phyloP scores from a whole-genome alignment of 2,888 invertebrate species.

The Podotricha telesiphe region DNA sequence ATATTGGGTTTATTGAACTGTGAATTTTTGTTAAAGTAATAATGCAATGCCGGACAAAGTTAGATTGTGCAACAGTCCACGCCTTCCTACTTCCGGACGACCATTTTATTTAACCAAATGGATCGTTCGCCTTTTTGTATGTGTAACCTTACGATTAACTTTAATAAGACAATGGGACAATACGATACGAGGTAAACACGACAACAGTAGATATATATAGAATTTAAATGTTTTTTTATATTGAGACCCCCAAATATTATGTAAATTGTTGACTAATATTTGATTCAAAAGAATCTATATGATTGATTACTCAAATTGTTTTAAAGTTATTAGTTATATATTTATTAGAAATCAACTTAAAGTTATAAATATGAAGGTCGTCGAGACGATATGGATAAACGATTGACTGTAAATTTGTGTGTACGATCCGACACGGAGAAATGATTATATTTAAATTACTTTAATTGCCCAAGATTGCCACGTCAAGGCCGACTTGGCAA shows the following conservation, averaged over 20 bases:
- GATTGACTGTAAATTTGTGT: too few relatives aligned
- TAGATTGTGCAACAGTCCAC: constrained; percentile 64
- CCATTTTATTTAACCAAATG: constrained; percentile 31
- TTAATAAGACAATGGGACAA: background rate
- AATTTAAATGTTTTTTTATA: too few relatives aligned
- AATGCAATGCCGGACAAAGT: constrained; percentile 55
- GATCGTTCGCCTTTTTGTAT: constrained; percentile 10
- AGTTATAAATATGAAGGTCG: too few relatives aligned
- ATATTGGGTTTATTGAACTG: background rate
- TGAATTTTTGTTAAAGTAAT: constrained; percentile 15
- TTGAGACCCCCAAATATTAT: too few relatives aligned
- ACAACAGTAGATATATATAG: background rate
- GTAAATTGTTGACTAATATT: background rate
- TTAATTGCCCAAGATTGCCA: too few relatives aligned
- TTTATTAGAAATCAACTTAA: too few relatives aligned
- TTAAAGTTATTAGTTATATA: too few relatives aligned
- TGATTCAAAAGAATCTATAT: background rate
- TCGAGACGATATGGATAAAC: too few relatives aligned
- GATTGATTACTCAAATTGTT: background rate
- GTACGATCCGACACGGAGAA: too few relatives aligned
- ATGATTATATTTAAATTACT: too few relatives aligned
- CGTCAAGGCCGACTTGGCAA: too few relatives aligned
- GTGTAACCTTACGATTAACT: background rate
- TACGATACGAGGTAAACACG: background rate
- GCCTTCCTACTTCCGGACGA: constrained; percentile 60